These are phyloP conservation scores for Mycteria americana DNA, from an alignment of 2,797 vertebrate species.

Conservation along the genomic window DNA sequence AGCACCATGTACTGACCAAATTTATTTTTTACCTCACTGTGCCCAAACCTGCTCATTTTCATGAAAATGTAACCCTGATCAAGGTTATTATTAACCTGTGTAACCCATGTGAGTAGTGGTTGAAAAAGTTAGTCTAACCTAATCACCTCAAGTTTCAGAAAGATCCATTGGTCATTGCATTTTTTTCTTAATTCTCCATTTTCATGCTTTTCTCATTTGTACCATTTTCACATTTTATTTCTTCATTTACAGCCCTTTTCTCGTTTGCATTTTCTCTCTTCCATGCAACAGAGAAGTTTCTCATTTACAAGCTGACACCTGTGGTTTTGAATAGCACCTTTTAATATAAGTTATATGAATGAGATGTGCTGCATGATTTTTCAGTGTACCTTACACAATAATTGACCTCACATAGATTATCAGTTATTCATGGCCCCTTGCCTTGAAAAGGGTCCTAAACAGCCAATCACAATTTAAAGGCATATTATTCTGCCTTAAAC, in stretches of 20 bases:
- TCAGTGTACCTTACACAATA: slow-evolving; percentile 28
- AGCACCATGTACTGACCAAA: not conserved
- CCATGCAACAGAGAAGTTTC: not conserved
- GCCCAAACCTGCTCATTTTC: not conserved
- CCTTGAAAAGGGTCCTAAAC: slow-evolving; percentile 37
- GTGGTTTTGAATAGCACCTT: slow-evolving; percentile 18
- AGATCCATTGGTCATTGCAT: not conserved
- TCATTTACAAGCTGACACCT: slow-evolving; percentile 1
- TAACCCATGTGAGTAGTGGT: not conserved
- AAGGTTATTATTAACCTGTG: not conserved
- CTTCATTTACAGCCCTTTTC: not conserved
- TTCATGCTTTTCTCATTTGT: not conserved
- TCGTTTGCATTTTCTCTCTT: not conserved
- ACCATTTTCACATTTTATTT: slow-evolving; percentile 10
- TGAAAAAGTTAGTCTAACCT: slow-evolving; percentile 3
- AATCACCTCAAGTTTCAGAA: not conserved
- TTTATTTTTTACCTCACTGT: not conserved
- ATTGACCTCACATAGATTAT: slow-evolving; percentile 42
- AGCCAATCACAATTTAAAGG: slow-evolving; percentile 48
- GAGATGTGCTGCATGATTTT: slow-evolving; percentile 1
- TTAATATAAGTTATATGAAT: slow-evolving; percentile 41
- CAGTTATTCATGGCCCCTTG: slow-evolving; percentile 17
- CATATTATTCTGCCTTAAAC: slow-evolving; percentile 45
- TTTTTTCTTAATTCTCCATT: not conserved
- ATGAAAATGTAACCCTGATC: not conserved